These are phyloP conservation scores for Myotis findleyi DNA, from an alignment of 2,797 vertebrate genomes.

Conservation along the genomic window DNA sequence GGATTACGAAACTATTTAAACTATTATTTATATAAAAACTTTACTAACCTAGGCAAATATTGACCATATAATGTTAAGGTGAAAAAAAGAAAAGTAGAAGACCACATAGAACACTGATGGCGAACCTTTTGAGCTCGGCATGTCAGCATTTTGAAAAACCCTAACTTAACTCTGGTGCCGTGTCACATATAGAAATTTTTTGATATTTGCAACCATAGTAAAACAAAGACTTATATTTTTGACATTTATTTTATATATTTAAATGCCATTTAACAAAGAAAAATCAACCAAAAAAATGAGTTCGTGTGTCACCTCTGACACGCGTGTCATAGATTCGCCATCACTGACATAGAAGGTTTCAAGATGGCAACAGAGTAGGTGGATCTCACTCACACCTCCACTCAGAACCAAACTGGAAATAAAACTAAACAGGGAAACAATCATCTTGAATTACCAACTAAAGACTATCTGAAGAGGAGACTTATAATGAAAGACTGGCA, in stretches of 20 bases:
- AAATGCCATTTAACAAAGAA: too few relatives aligned
- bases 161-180: too few relatives aligned
- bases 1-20: background rate
- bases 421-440: background rate
- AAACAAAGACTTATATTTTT: too few relatives aligned
- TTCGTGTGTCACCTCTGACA: too few relatives aligned
- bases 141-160: too few relatives aligned
- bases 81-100: constrained; percentile 9
- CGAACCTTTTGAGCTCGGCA: too few relatives aligned
- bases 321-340: too few relatives aligned
- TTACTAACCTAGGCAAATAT: constrained; percentile 31
- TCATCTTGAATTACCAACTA: background rate
- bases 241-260: too few relatives aligned
- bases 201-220: too few relatives aligned
- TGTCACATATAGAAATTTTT: too few relatives aligned
- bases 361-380: background rate
- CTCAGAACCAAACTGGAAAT: background rate
- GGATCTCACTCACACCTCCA: background rate
- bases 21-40: constrained; percentile 6
- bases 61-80: constrained; percentile 16
- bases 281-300: too few relatives aligned
- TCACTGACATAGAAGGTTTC: background rate
- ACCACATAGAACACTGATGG: background rate
- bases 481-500: background rate
- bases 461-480: background rate